Evolutionary conservation across 2,797 vertebrate genomes (phyloP), one percentile per base, ranked within the genome.

Genomic region (Lates japonicus): DNA sequence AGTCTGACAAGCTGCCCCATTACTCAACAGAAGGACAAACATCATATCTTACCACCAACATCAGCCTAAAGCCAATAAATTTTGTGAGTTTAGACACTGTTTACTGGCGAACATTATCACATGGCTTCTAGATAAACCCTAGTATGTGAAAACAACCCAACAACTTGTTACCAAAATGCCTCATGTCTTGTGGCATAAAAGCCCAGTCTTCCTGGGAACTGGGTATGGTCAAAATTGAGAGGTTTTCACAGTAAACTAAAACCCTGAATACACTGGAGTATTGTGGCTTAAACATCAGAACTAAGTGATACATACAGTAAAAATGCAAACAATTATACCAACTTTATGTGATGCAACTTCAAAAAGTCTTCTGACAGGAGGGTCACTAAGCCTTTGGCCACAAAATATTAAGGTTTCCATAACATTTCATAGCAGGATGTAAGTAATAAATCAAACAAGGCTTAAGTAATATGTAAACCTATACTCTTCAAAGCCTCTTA

Each of bases 21-120:
- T 87, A 77, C 68, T 81, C 78, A 87, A 85, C 68, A 83, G 29
- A 62, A 81, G 59, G 57, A 70, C 77, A 85, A 87, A 89, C 75
- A 76, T 51, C 57, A 39, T 2, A 62, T 63, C n/a, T 39, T 35
- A 35, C 73, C 59, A 71, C 49, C 31, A 57, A 68, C 13, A n/a
- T 10, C 9, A 33, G 72, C 16, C 7, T 52, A 4, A 31, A 66
- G 31, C 17, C 69, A 67, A 19, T 19, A 0, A n/a, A 63, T 76
- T 22, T 12, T 14, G 11, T 29, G 7, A 46, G 14, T 44, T 52
- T 14, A 37, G 54, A 57, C 37, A 22, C 8, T 0, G n/a, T 20
- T 70, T 37, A 80, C 11, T 42, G 48, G 37, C 51, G 4, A 55
- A 17, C 7, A 37, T 33, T 16, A 57, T n/a, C n/a, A 67, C 2